Base-by-base conservation (phyloP, 1,140 invertebrate genomes). In the Drosophila hydei region DNA sequence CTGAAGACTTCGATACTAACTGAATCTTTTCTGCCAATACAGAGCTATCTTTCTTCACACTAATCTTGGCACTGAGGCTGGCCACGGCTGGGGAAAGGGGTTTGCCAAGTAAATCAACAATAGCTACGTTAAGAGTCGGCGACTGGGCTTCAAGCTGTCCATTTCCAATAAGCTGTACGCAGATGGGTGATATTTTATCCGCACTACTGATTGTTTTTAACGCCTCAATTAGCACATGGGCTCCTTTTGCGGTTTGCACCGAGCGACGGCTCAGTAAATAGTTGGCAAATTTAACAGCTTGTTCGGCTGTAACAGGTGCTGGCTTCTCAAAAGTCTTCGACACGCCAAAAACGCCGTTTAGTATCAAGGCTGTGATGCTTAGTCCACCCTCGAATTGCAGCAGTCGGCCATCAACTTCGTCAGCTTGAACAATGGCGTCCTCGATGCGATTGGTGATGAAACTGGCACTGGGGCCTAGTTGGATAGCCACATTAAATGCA, bases 361-460 rank as follows among this genome's bases (percentile, higher is more conserved):
- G 90, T 23, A 94, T 75, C 23, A 92, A 59, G 0, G 93, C 92
- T 0, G 93, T 94, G 50, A 92, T 92, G n/a, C 93, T 93, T 14
- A 95, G 93, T 6, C 98, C 98, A 38, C 98, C 98, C 92, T 99
- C 98, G 92, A 98, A 99, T 92, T 99, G 96, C 38, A 98, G 93
- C 72, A 96, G 95, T 81, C 95, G 95, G 8, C 96, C 95, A 93
- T 99, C 96, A 19, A 98, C 95, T 94, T 99, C 98, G 93, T 99
- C 98, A 30, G 98, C 98, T 91, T 99, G 97, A 11, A 97, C 95
- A 73, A 99, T 93, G 42, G 97, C 95, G 92, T 98, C 97, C 93
- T 98, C 97, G 48, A 98, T 95, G 48, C 96, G 94, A 61, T 97
- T 94, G 60, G 95, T 94, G 33, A 95, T 95, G 92, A 96, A 96